Evolutionary conservation across 2,797 vertebrate species (phyloP).

Genomic region (Phoxinus dragarum): DNA sequence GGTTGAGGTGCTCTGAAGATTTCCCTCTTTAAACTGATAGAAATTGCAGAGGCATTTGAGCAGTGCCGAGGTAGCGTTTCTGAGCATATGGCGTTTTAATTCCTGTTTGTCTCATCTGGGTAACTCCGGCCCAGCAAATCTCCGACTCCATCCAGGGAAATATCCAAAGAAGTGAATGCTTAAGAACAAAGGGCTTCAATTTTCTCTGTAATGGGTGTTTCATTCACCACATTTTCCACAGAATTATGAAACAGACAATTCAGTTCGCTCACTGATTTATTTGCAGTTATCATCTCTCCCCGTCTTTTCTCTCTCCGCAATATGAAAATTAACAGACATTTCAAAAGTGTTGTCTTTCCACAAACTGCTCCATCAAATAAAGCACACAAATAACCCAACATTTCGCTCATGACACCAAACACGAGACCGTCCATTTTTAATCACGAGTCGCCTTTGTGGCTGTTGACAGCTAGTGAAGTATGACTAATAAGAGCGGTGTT

Average conservation of each 20-base stretch:
- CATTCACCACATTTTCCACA: conserved; percentile 66
- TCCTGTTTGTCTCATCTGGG: conserved; percentile 84
- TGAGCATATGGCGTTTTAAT: conserved; percentile 86
- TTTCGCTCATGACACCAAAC: conserved; percentile 59
- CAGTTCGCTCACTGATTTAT: conserved; percentile 56
- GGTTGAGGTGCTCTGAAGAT: conserved; percentile 63
- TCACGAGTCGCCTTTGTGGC: conserved; percentile 79
- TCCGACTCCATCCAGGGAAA: conserved; percentile 80
- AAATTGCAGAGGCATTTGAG: conserved; percentile 82
- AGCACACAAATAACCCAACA: conserved; percentile 64
- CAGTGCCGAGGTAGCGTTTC: conserved; percentile 74
- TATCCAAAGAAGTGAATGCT: conserved; percentile 80
- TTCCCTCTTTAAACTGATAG: conserved; percentile 77
- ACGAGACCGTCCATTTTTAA: conserved; percentile 76
- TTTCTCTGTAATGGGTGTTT: conserved; percentile 82
- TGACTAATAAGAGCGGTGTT: conserved; percentile 81
- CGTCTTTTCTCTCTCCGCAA: conserved; percentile 39
- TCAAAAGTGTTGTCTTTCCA: conserved; percentile 54
- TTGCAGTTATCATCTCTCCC: conserved; percentile 54
- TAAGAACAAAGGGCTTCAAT: conserved; percentile 82
- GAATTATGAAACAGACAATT: conserved; percentile 65
- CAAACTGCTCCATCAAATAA: conserved; percentile 62
- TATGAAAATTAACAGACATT: conserved; percentile 57
- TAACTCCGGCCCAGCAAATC: conserved; percentile 77
- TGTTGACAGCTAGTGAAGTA: conserved; percentile 80